phyloP scores from a whole-genome alignment of 2,888 invertebrate genomes.

The Drosophila monieri region DNA sequence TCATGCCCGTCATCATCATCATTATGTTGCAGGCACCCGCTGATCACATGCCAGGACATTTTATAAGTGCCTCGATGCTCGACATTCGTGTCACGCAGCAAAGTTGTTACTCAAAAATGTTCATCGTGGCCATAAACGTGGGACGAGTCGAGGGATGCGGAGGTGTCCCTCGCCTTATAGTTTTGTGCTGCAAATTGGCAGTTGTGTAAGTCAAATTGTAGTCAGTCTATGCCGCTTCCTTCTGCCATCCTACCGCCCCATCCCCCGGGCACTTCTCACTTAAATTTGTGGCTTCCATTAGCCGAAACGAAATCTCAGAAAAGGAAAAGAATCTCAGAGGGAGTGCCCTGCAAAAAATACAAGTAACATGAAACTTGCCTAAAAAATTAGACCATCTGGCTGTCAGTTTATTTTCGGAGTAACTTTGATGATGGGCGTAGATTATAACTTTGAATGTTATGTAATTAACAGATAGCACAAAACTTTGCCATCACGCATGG shows the following conservation, averaged over 20 bases:
- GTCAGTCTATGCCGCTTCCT: conserved; percentile 35
- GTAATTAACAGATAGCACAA: conserved; percentile 57
- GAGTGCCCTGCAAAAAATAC: conserved; percentile 3
- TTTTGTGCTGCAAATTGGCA: conserved; percentile 54
- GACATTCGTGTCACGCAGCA: conserved; percentile 66
- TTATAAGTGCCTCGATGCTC: conserved; percentile 58
- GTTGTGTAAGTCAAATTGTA: conserved; percentile 56
- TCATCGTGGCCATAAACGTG: conserved; percentile 60
- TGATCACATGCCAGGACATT: conserved; percentile 58
- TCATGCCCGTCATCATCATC: conserved; percentile 22
- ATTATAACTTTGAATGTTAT: conserved; percentile 62
- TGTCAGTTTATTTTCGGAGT: conserved; percentile 45
- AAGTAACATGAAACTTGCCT: conserved; percentile 21
- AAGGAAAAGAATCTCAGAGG: neutral
- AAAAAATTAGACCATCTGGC: conserved; percentile 46
- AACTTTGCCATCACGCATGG: conserved; percentile 47
- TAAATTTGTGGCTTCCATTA: conserved; percentile 47
- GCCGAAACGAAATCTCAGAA: conserved; percentile 43
- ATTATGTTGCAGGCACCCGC: conserved; percentile 15
- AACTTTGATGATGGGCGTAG: conserved; percentile 46
- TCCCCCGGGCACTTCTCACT: conserved; percentile 14
- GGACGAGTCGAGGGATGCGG: conserved; percentile 38
- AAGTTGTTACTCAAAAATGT: conserved; percentile 73
- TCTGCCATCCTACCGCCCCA: neutral
- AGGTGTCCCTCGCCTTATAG: conserved; percentile 41